Percentiles rank a stretch among this genome's conserved stretches.
These are phyloP conservation scores for Phodopus roborovskii DNA, from an alignment of 2,113 vertebrate genomes.

Conservation along the genomic window DNA sequence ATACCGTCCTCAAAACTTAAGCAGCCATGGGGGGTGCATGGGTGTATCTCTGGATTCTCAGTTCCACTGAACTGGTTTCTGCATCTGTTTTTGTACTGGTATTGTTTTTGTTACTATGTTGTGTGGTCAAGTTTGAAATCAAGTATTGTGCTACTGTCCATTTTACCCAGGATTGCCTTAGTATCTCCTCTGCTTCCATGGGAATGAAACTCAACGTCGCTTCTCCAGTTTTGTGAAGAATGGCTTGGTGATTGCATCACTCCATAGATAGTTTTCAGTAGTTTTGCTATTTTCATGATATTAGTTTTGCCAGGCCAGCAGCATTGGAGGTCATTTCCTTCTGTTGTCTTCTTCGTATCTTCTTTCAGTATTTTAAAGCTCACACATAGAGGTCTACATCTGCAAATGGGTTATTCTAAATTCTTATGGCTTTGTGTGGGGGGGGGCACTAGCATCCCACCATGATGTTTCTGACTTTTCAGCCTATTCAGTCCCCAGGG, in stretches of 20 bases:
- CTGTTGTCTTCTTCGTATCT: not conserved
- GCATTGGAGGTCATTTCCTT: not conserved
- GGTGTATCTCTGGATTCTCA: not conserved
- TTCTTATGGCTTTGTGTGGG: not conserved
- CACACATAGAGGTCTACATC: not conserved
- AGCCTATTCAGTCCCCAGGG: not conserved
- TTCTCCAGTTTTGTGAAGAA: not conserved
- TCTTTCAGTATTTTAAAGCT: not conserved
- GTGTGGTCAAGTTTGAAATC: not conserved
- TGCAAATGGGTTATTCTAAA: not conserved
- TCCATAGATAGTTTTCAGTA: not conserved
- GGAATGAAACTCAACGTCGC: not conserved
- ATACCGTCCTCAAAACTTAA: too few species aligned
- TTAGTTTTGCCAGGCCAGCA: not conserved
- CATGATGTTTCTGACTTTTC: not conserved
- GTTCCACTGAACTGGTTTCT: too few species aligned
- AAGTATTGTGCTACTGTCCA: not conserved
- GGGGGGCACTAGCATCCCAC: too few species aligned
- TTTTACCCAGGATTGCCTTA: not conserved
- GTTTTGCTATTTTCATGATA: not conserved
- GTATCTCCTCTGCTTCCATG: not conserved
- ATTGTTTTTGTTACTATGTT: not conserved
- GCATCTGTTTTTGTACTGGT: not conserved
- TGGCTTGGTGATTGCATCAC: too few species aligned
- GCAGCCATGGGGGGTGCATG: not conserved